A percentile compares a stretch with the other conserved stretches of the same genome.
Evolutionary conservation across 2,113 vertebrate species (phyloP).

Genomic region (Osmerus eperlanus): DNA sequence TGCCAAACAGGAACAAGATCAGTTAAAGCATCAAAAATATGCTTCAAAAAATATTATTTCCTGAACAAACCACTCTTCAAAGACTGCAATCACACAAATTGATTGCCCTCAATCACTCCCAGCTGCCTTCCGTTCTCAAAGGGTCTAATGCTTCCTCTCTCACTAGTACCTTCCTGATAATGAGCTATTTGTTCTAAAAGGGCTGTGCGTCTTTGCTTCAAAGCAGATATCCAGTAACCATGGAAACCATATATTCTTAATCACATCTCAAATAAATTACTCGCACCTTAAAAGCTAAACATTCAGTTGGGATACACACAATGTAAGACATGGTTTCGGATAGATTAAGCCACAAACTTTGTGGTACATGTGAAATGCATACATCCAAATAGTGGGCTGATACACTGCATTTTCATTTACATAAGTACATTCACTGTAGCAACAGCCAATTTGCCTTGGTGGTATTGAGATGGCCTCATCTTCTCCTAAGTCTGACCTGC

Average conservation of each 20-base stretch:
- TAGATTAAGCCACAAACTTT: no score
- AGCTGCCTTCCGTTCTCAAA: conserved; percentile 68
- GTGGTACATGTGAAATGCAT: no score
- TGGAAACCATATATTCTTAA: conserved; percentile 63
- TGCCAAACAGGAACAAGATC: no score
- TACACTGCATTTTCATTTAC: conserved; percentile 5
- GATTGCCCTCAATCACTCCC: conserved; percentile 62
- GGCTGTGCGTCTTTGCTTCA: conserved; percentile 51
- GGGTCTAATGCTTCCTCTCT: conserved; percentile 63
- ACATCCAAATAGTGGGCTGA: background rate
- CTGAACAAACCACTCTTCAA: conserved; percentile 63
- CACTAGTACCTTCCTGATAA: conserved; percentile 72
- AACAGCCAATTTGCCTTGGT: conserved; percentile 44
- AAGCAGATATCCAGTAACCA: conserved; percentile 53
- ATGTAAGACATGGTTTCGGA: no score
- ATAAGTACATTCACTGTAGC: conserved; percentile 16
- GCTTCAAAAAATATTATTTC: conserved; percentile 44
- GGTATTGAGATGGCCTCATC: conserved; percentile 46
- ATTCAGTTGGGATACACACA: no score
- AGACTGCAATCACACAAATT: conserved; percentile 65
- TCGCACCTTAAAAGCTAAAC: no score
- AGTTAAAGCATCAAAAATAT: no score
- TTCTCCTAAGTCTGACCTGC: conserved; percentile 42
- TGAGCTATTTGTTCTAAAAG: conserved; percentile 66
- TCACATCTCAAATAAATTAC: conserved; percentile 31